A percentile compares a stretch with the other conserved stretches of the same genome.
Conservation (phyloP, 2,888 invertebrate species). For the Argynnis bischoffii region DNA sequence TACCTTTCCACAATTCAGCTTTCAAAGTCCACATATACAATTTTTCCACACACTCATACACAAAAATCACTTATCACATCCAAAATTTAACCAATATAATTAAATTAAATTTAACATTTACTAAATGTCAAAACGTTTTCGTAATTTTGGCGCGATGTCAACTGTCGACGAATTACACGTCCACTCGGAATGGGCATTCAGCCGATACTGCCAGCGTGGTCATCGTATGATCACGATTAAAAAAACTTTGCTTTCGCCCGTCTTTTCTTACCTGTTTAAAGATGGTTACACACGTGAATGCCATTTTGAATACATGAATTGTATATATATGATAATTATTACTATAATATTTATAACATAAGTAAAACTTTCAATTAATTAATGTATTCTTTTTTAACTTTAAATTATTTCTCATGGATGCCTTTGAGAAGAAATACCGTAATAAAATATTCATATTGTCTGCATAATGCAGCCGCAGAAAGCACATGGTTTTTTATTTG, state of each 20-base stretch:
- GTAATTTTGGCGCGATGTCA: slow-evolving; percentile 41
- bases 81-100: not conserved
- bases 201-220: slow-evolving; percentile 42
- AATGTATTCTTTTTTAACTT: no score
- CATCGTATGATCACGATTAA: slow-evolving; percentile 36
- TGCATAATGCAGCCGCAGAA: no score
- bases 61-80: slow-evolving; percentile 8
- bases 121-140: slow-evolving; percentile 29
- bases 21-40: slow-evolving; percentile 15
- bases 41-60: slow-evolving; percentile 12
- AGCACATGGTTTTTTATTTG: no score
- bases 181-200: slow-evolving; percentile 33
- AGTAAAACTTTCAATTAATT: no score
- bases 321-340: no score
- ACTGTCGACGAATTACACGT: slow-evolving; percentile 24
- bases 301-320: not conserved
- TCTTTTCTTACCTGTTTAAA: slow-evolving; percentile 32
- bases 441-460: no score
- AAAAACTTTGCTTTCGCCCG: slow-evolving; percentile 37
- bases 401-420: no score
- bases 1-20: slow-evolving; percentile 31
- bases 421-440: no score
- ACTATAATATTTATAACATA: no score
- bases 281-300: not conserved
- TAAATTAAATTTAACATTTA: not conserved